Conservation (phyloP, 2,113 vertebrate species). For the Echinops telfairi region DNA sequence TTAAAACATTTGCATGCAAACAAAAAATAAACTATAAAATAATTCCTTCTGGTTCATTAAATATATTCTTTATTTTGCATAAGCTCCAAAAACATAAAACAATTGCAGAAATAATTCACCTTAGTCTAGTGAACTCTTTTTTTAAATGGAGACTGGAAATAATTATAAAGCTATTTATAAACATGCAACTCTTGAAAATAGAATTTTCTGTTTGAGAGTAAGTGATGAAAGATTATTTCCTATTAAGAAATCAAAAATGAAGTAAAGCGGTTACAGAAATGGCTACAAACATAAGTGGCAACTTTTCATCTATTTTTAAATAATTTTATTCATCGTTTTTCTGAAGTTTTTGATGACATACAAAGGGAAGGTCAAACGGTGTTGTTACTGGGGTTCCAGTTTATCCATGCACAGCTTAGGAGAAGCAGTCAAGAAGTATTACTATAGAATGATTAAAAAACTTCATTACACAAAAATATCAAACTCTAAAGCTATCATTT, state of each 20-base stretch:
- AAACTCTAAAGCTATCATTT: no score
- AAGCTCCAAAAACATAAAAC: conserved; percentile 25
- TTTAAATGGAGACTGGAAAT: conserved; percentile 69
- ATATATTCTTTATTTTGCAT: not conserved
- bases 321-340: conserved; percentile 43
- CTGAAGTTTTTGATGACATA: conserved; percentile 28
- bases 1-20: no score
- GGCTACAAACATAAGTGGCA: conserved; percentile 4
- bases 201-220: conserved; percentile 68
- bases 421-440: no score
- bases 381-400: no score
- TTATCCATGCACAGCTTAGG: no score
- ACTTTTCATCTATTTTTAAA: conserved; percentile 57
- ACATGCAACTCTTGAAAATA: conserved; percentile 38
- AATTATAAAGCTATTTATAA: conserved; percentile 78
- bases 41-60: not conserved
- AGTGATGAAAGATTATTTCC: conserved; percentile 71
- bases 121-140: conserved; percentile 50
- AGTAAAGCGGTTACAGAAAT: conserved; percentile 28
- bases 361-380: no score
- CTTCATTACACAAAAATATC: no score
- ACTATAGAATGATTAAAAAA: no score
- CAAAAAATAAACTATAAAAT: no score
- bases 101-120: conserved; percentile 43
- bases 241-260: conserved; percentile 68